phyloP scores from a whole-genome alignment of 2,113 vertebrate species.

The Scomber scombrus region DNA sequence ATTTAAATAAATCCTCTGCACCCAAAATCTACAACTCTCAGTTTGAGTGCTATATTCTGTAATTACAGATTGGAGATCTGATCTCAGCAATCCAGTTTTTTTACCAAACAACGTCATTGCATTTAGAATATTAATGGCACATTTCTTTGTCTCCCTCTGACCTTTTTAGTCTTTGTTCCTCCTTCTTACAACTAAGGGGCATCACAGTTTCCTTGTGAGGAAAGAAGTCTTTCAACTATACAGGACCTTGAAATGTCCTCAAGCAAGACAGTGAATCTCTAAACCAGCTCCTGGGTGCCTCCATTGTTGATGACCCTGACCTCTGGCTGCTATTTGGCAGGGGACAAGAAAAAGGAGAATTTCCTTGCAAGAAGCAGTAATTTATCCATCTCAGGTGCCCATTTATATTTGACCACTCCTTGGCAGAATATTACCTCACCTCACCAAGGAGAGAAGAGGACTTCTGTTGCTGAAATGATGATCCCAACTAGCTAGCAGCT shows the following conservation, averaged over 20 bases:
- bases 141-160: conserved; percentile 4
- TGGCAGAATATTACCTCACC: not conserved
- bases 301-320: conserved; percentile 32
- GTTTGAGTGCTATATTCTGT: not conserved
- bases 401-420: not conserved
- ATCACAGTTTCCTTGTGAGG: not conserved
- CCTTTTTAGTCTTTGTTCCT: conserved; percentile 24
- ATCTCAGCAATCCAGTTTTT: not conserved
- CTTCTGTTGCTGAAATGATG: not conserved
- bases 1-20: not conserved
- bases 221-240: conserved; percentile 1
- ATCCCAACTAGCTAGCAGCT: not conserved
- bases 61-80: not conserved
- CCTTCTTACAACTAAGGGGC: not conserved
- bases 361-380: not conserved
- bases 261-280: conserved; percentile 3
- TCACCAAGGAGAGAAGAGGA: no score
- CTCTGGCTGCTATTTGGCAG: conserved; percentile 3
- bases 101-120: conserved; percentile 10
- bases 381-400: not conserved
- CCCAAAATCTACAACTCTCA: not conserved
- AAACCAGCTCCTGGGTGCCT: not conserved
- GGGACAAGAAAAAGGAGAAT: not conserved
- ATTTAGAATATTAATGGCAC: conserved; percentile 15
- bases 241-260: conserved; percentile 43